Evolutionary conservation across 2,888 invertebrate species (phyloP).

Genomic region (Ametastegia equiseti): DNA sequence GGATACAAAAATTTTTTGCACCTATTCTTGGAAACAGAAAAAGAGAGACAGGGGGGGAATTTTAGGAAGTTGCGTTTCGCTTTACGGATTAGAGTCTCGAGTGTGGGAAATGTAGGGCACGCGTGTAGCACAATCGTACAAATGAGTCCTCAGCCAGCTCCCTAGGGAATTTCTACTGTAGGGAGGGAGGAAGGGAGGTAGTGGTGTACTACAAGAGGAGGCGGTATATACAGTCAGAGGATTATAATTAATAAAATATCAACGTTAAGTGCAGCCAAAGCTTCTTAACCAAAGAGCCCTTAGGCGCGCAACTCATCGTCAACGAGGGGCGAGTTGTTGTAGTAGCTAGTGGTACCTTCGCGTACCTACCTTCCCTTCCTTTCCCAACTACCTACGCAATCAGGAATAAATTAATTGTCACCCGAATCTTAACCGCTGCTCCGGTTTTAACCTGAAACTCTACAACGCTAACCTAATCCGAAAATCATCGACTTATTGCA

Average conservation of each 20-base stretch:
- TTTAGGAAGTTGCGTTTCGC: not conserved
- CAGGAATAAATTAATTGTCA: slow-evolving; percentile 51
- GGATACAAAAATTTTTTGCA: too few species aligned
- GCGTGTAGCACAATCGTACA: slow-evolving; percentile 30
- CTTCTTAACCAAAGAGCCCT: slow-evolving; percentile 64
- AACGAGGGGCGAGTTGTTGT: slow-evolving; percentile 40
- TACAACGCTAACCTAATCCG: not conserved
- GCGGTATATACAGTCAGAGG: slow-evolving; percentile 58
- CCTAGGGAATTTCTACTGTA: slow-evolving; percentile 48
- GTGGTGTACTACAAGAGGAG: slow-evolving; percentile 17
- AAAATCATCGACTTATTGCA: not conserved
- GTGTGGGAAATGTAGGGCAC: slow-evolving; percentile 31
- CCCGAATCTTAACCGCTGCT: slow-evolving; percentile 13
- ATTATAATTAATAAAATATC: slow-evolving; percentile 69
- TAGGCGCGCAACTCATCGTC: slow-evolving; percentile 48
- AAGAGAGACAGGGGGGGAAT: too few species aligned
- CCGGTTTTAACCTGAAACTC: not conserved
- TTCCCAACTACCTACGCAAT: too few species aligned
- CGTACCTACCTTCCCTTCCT: too few species aligned
- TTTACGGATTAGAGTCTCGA: not conserved
- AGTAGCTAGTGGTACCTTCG: too few species aligned
- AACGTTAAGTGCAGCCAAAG: slow-evolving; percentile 66
- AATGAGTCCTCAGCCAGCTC: slow-evolving; percentile 36
- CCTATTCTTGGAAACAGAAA: too few species aligned
- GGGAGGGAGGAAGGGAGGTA: slow-evolving; percentile 41